Conservation (phyloP, 2,797 vertebrate species). For the Morus bassanus region DNA sequence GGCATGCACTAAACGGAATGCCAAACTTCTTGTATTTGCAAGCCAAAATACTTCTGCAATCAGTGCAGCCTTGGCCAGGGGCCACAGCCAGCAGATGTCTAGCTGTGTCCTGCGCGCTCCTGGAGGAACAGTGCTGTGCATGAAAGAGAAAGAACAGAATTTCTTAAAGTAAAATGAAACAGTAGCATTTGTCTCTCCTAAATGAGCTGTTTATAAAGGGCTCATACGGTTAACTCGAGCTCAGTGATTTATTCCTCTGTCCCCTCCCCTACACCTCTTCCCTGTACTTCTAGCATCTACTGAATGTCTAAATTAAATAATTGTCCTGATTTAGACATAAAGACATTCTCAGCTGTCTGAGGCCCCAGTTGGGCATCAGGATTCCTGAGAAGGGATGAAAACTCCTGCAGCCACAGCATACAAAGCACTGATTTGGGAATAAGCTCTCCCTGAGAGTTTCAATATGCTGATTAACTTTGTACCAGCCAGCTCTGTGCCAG, state of each 20-base stretch:
- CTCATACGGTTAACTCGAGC: accelerated
- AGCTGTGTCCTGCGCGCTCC: neutral
- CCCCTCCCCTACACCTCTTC: neutral
- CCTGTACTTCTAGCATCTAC: neutral
- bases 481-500: neutral
- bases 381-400: neutral
- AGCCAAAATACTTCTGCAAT: neutral
- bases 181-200: neutral
- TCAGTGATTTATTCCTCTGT: neutral
- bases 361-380: neutral
- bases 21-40: neutral
- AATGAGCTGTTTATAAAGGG: neutral
- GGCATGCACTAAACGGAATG: neutral
- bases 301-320: neutral
- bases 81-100: conserved; percentile 46
- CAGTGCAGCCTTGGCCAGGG: conserved; percentile 38
- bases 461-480: neutral
- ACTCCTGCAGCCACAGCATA: neutral
- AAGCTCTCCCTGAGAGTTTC: neutral
- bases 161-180: neutral
- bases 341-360: neutral
- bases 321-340: neutral
- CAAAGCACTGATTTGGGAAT: neutral
- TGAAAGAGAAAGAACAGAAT: neutral
- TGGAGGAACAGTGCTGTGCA: neutral